Evolutionary conservation across 2,888 invertebrate genomes (phyloP), one percentile per base, ranked within the genome.

Genomic region (Agrenia bidenticulata): DNA sequence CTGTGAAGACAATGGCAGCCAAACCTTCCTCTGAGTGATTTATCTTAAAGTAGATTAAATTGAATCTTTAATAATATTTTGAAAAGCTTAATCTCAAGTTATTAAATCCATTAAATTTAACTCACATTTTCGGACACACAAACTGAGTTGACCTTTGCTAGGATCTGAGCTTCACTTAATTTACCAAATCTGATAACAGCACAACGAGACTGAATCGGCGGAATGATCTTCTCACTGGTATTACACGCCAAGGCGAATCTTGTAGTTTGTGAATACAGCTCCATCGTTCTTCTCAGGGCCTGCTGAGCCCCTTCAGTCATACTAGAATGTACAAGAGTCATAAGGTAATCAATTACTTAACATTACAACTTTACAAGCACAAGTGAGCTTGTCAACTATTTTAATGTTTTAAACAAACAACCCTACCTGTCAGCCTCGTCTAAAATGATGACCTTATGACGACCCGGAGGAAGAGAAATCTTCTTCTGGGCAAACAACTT

Each of bases 261-360:
- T 0, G 99, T 99, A 0, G 98, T 99, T 78, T 88, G 89, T 62
- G 95, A 95, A 81, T 95, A 98, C 68, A 98, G 87, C 82, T 99
- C 99, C 98, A 99, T 99, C 1, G 97, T 99, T 73, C 98, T 86
- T 21, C 99, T 85, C 61, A 99, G 82, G 0, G 99, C 99, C 80
- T 98, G 97, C 80, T 99, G 98, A 0, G 99, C 99, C 0, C 97
- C 97, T 77, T 97, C 97, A 0, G 99, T 99, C 99, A 99, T 99
- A 79, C 96, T 92, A 77, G 4, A 32, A 32, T 11, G 32, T n/a
- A n/a, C n/a, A n/a, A n/a, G n/a, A n/a, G n/a, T n/a, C n/a, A n/a
- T n/a, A n/a, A n/a, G n/a, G n/a, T n/a, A n/a, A n/a, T n/a, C n/a
- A n/a, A n/a, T n/a, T n/a, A n/a, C 32, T 32, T 32, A 32, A 32